Evolutionary conservation across 1,140 invertebrate species (phyloP).

Genomic region (Nasonia longicornis): DNA sequence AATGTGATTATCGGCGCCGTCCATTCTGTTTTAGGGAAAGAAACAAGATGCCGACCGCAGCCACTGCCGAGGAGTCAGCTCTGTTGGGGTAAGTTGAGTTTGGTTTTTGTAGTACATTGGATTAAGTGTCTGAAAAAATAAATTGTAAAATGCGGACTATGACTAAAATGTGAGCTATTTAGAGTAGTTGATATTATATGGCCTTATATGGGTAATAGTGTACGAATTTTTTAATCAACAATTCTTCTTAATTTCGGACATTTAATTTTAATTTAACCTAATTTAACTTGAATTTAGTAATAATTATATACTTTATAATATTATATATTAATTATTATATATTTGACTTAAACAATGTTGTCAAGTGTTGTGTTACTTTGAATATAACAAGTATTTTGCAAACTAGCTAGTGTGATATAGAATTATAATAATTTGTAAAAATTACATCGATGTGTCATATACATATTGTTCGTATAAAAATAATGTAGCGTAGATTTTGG

Average conservation of each 20-base stretch:
- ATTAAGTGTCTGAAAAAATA: background rate
- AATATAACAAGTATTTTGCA: conserved; percentile 21
- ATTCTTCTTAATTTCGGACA: background rate
- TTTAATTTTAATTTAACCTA: background rate
- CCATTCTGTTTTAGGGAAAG: conserved; percentile 73
- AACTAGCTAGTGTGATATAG: conserved; percentile 21
- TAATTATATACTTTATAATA: background rate
- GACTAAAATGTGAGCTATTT: too few species aligned
- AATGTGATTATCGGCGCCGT: conserved; percentile 65
- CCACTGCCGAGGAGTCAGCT: conserved; percentile 77
- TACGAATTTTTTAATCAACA: too few species aligned
- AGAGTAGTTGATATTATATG: too few species aligned
- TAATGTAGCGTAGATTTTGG: conserved; percentile 30
- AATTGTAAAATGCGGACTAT: background rate
- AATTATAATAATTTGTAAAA: conserved; percentile 19
- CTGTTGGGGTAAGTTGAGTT: conserved; percentile 75
- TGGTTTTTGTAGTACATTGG: background rate
- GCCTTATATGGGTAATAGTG: too few species aligned
- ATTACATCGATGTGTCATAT: background rate
- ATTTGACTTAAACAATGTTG: background rate
- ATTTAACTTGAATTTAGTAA: background rate
- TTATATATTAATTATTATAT: background rate
- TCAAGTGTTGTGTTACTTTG: conserved; percentile 7
- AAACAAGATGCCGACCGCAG: conserved; percentile 76
- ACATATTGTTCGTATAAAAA: conserved; percentile 12